Base-by-base conservation (phyloP, 2,797 vertebrate species). In the Coluber constrictor region DNA sequence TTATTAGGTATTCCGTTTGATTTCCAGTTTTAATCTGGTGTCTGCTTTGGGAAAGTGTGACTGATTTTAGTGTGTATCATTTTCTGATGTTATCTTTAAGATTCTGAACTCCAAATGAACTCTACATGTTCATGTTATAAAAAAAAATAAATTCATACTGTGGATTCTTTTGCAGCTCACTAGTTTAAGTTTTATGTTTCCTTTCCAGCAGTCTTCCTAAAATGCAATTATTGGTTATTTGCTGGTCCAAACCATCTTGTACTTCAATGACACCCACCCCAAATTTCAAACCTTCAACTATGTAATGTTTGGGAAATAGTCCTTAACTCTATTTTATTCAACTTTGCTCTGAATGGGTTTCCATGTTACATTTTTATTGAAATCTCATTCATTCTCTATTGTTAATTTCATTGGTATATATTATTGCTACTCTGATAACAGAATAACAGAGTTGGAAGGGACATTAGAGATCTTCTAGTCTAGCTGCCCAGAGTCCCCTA, bases 321-420 rank as follows among this genome's bases (percentile, higher is more conserved):
- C 55, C 23, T 89, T 57, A 91, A 51, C 70, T 93, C 86, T 51
- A 29, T 59, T 55, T 66, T 83, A 87, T 88, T 29, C 66, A 0
- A 0, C 87, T 92, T 92, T 92, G 37, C 43, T 91, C 37, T 20
- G 88, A 93, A 27, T 91, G 92, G 0, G 93, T 93, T 95, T 93
- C 37, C 37, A 87, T 94, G 92, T 90, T 90, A 93, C 92, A 91
- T 54, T 15, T 0, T 92, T 94, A 86, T 91, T 91, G 51, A 92
- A 96, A 95, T 96, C 95, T 91, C 93, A 91, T 96, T 96, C 93
- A 94, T 94, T 94, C 91, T 89, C 4, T 95, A 91, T 95, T 96
- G 90, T 90, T 95, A 94, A 96, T 95, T 96, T 94, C 90, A 93
- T 3, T 83, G 92, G 8, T 89, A 88, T 6, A 27, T 25, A 43